Conservation (phyloP, 2,888 invertebrate species). For the Drosophila barbarae region DNA sequence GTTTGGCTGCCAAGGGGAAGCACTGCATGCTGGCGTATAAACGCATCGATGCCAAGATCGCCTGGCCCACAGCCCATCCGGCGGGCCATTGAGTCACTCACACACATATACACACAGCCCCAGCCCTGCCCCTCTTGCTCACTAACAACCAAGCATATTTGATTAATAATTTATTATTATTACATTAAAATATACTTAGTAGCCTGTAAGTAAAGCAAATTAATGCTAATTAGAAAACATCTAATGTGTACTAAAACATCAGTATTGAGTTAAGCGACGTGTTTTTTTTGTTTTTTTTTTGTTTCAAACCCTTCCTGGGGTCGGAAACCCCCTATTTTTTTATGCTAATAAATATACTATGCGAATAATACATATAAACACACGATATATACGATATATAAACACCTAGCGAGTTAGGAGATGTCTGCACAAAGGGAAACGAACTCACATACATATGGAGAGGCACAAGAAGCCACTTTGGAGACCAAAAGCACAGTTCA, state of each 20-base stretch:
- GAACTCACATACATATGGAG: conserved; percentile 1
- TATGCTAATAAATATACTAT: conserved; percentile 59
- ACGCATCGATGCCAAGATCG: conserved; percentile 96
- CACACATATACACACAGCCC: neutral
- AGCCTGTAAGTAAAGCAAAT: conserved; percentile 68
- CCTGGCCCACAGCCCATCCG: conserved; percentile 86
- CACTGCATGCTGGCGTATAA: conserved; percentile 97
- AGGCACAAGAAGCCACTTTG: neutral
- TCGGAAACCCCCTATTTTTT: conserved; percentile 29
- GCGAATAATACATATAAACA: conserved; percentile 45
- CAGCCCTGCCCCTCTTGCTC: conserved; percentile 53
- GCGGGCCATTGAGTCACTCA: conserved; percentile 26
- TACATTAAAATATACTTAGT: conserved; percentile 72
- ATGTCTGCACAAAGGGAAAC: conserved; percentile 14
- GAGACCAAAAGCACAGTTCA: conserved; percentile 43
- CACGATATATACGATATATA: conserved; percentile 42
- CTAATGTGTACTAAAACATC: conserved; percentile 73
- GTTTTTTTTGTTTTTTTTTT: conserved; percentile 35
- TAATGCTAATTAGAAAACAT: conserved; percentile 50
- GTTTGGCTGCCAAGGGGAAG: conserved; percentile 86
- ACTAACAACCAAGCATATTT: conserved; percentile 69
- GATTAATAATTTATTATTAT: conserved; percentile 74
- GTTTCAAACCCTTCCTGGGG: conserved; percentile 5
- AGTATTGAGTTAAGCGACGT: conserved; percentile 67
- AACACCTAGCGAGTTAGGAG: conserved; percentile 24